Evolutionary conservation across 1,140 invertebrate genomes (phyloP).

Genomic region (Bombus superbus): DNA sequence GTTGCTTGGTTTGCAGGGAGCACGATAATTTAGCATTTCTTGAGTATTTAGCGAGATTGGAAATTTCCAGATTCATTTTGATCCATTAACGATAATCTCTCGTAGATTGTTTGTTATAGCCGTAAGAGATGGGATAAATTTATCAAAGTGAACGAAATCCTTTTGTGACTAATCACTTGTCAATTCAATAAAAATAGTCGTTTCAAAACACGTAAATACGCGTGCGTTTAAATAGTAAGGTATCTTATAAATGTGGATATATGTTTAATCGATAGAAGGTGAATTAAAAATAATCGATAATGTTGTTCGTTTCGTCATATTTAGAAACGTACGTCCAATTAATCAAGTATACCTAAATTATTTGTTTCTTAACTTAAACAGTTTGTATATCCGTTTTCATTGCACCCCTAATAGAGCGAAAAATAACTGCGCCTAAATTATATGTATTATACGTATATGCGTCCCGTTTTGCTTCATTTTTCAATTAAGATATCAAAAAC

Average conservation of each 20-base stretch:
- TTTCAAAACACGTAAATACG: not conserved
- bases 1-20: not conserved
- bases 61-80: not conserved
- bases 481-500: not conserved
- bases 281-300: not conserved
- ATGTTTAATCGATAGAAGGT: not conserved
- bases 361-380: not conserved
- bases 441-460: too few species aligned
- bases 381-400: not conserved
- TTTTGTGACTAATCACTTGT: not conserved
- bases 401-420: not conserved
- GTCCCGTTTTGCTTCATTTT: not conserved
- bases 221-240: not conserved
- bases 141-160: not conserved
- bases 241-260: not conserved
- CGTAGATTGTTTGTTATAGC: not conserved
- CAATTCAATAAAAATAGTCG: not conserved
- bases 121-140: not conserved
- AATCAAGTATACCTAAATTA: not conserved
- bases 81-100: not conserved
- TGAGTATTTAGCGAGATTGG: not conserved
- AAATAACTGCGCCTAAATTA: too few species aligned
- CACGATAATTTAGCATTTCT: too few species aligned
- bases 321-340: not conserved
- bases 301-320: not conserved